Base-by-base conservation (phyloP, 2,113 vertebrate species). In the Phyllopteryx taeniolatus region DNA sequence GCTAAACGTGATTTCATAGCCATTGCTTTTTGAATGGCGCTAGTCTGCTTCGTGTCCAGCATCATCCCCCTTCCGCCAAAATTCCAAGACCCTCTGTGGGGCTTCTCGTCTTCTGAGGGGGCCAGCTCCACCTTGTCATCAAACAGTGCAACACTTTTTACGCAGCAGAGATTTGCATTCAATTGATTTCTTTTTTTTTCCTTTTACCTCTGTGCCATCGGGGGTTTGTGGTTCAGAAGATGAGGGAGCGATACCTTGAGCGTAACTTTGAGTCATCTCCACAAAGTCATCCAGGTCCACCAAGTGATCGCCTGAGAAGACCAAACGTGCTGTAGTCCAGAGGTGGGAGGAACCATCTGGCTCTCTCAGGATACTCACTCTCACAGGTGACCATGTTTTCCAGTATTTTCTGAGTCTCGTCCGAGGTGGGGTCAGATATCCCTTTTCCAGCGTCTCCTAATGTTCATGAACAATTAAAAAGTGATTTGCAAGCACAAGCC, bases 201-300 rank as follows among this genome's bases (percentile, higher is more conserved):
- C 5, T 78, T 79, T 47, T 5, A 4, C 19, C 2, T 0, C 17
- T 27, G 44, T 54, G 15, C 19, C 46, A 2, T 17, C 35, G 5
- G 61, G 14, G 9, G 47, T 72, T 59, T 75, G 39, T 8, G 42
- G 46, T 61, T 68, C 80, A 39, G 94, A 63, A 53, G 86, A 78
- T 15, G 89, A 68, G 0, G 95, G 93, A 57, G 93, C 89, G 69
- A 98, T 92, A 39, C 96, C 95, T 84, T 94, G 94, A 14, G 98
- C 95, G 0, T 96, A 99, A 68, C 95, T 94, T 90, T 98, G 97
- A 39, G 97, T 98, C 86, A 98, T 95, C 90, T 98, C 96, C 82
- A 99, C 95, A 75, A 99, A 99, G 76, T 95, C 95, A 19, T 99
- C 96, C 85, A 96, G 76, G n/a, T 94, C 94, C 31, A 99, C 92